A percentile compares a stretch with the other conserved stretches of the same genome.
phyloP scores from a whole-genome alignment of 2,888 invertebrate genomes.

The Microchrysa polita region DNA sequence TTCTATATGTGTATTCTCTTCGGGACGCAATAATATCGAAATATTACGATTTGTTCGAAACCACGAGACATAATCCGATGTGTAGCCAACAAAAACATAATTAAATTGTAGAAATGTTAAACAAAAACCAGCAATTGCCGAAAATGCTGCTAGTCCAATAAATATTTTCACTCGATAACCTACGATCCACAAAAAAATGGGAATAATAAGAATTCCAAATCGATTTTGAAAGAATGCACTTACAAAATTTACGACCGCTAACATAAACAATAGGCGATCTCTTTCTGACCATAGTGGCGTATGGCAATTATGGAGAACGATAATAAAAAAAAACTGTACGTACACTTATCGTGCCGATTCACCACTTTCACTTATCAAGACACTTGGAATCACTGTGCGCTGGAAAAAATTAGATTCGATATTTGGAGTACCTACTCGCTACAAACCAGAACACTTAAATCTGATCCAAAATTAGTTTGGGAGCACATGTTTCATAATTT shows the following conservation, averaged over 20 bases:
- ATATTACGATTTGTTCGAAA: constrained; percentile 35
- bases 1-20: not conserved
- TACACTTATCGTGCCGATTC: no score
- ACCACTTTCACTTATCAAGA: no score
- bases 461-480: no score
- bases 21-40: constrained; percentile 6
- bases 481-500: no score
- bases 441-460: no score
- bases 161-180: not conserved
- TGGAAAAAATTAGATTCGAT: no score
- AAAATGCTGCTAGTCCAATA: not conserved
- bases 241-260: constrained; percentile 3
- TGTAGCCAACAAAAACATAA: not conserved
- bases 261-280: constrained; percentile 1
- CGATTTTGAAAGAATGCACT: not conserved
- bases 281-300: not conserved
- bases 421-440: no score
- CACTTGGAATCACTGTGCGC: no score
- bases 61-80: constrained; percentile 23
- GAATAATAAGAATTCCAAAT: not conserved
- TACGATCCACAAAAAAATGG: not conserved
- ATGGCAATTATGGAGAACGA: no score
- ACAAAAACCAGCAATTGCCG: not conserved
- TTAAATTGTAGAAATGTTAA: not conserved
- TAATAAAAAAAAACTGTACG: no score